Conservation (phyloP, 2,113 vertebrate species). For the Tetrax tetrax region DNA sequence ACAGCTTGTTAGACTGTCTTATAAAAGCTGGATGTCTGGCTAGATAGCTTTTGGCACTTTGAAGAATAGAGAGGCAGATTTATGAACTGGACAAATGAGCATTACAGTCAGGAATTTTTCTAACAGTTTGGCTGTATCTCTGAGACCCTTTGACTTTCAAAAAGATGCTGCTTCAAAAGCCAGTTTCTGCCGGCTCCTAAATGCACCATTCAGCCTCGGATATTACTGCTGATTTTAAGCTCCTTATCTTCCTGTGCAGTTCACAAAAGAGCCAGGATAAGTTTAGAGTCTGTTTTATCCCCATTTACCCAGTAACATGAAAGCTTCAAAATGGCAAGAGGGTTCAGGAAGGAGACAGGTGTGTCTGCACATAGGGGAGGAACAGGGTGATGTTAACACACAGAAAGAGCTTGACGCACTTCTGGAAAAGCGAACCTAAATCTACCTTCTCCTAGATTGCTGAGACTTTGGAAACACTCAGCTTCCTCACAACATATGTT, state of each 20-base stretch:
- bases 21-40: slow-evolving; percentile 60
- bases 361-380: neutral
- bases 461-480: neutral
- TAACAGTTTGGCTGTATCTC: slow-evolving; percentile 14
- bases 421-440: neutral
- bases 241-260: neutral
- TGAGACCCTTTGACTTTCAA: slow-evolving; percentile 10
- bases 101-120: slow-evolving; percentile 35
- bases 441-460: neutral
- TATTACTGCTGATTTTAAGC: neutral
- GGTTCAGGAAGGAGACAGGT: neutral
- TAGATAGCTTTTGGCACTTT: slow-evolving; percentile 62
- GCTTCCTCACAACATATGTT: rapidly evolving
- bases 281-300: neutral
- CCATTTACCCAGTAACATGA: neutral
- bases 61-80: slow-evolving; percentile 52
- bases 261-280: neutral
- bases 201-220: neutral
- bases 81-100: slow-evolving; percentile 51
- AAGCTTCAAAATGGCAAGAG: neutral
- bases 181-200: neutral
- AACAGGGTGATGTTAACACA: neutral
- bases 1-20: slow-evolving; percentile 64
- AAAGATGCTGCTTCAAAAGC: slow-evolving; percentile 30
- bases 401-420: neutral